A percentile compares a stretch with the other conserved stretches of the same genome.
phyloP scores from a whole-genome alignment of 2,113 vertebrate genomes.

The Procavia capensis region DNA sequence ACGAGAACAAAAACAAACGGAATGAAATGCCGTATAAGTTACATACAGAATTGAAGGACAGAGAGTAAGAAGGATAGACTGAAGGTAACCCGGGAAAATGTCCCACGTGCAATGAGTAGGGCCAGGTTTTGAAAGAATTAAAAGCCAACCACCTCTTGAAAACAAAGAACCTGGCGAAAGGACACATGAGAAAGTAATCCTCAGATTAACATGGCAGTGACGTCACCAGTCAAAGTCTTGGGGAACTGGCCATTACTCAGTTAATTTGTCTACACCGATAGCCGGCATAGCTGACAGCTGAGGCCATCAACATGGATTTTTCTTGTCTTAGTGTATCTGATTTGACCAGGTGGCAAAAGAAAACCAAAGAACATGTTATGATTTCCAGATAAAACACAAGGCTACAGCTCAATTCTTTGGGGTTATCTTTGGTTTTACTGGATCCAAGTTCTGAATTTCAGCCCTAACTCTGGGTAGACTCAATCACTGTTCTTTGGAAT shows the following conservation, averaged over 20 bases:
- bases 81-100: neutral
- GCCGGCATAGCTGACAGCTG: neutral
- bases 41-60: neutral
- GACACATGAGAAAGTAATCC: neutral
- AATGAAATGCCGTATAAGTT: neutral
- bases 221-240: neutral
- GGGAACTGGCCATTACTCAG: too few species aligned
- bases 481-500: neutral
- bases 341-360: neutral
- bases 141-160: neutral
- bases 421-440: neutral
- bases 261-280: neutral
- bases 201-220: neutral
- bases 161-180: neutral
- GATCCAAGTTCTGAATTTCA: neutral
- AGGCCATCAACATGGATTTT: neutral
- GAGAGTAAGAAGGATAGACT: accelerated
- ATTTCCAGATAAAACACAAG: neutral
- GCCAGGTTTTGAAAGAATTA: neutral
- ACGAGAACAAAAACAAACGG: neutral
- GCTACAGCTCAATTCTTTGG: neutral
- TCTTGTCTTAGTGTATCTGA: neutral
- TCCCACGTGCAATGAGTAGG: neutral
- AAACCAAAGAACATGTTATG: neutral
- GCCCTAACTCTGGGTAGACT: neutral